These are phyloP conservation scores for Drosophila sulfurigaster DNA, from an alignment of 1,140 invertebrate species.

Conservation along the genomic window DNA sequence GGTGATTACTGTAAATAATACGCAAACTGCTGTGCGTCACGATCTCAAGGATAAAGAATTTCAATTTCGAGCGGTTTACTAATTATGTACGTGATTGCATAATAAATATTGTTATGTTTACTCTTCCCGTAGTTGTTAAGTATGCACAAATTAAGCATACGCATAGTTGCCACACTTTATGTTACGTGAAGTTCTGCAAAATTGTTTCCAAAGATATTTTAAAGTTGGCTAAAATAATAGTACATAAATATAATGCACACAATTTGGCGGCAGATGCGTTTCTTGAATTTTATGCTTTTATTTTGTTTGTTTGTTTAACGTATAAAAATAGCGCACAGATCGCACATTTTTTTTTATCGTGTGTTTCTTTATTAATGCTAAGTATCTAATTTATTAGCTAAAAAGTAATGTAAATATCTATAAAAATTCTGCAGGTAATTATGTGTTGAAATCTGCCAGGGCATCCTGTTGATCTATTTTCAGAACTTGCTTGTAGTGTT, in stretches of 20 bases:
- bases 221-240: neutral
- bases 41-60: slow-evolving; percentile 18
- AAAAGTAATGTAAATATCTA: slow-evolving; percentile 41
- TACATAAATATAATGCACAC: neutral
- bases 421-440: slow-evolving; percentile 60
- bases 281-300: slow-evolving; percentile 4
- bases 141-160: neutral
- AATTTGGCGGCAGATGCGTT: neutral
- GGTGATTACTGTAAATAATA: slow-evolving; percentile 51
- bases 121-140: neutral
- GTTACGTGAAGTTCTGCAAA: slow-evolving; percentile 1
- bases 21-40: slow-evolving; percentile 43
- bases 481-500: slow-evolving; percentile 48
- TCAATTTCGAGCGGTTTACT: neutral
- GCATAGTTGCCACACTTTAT: neutral
- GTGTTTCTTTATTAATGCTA: slow-evolving; percentile 46
- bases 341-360: slow-evolving; percentile 29
- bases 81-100: slow-evolving; percentile 5
- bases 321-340: neutral
- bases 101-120: neutral
- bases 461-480: slow-evolving; percentile 65
- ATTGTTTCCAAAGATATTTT: slow-evolving; percentile 2
- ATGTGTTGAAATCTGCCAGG: slow-evolving; percentile 64
- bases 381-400: slow-evolving; percentile 54
- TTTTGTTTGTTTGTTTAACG: slow-evolving; percentile 3